phyloP scores from a whole-genome alignment of 2,113 vertebrate species.

The Centrocercus urophasianus region DNA sequence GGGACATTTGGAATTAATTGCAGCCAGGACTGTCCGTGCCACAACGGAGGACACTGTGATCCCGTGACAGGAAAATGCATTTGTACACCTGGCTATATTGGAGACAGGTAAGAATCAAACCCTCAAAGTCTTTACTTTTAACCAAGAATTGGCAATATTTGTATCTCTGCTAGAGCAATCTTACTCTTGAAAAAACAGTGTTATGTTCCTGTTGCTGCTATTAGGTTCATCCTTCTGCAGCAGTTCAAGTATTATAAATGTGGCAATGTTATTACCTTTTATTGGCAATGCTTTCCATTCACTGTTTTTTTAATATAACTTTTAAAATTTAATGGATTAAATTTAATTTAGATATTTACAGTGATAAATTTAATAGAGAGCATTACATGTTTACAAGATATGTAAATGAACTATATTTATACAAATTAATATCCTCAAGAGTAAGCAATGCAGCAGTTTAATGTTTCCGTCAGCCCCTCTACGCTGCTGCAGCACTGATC shows the following conservation, averaged over 20 bases:
- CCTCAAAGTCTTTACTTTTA: background rate
- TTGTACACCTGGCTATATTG: constrained; percentile 92
- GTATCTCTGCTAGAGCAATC: constrained; percentile 9
- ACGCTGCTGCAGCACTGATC: constrained; percentile 17
- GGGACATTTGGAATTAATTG: constrained; percentile 95
- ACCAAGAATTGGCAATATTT: background rate
- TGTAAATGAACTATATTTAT: constrained; percentile 72
- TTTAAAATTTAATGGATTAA: constrained; percentile 74
- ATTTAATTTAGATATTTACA: constrained; percentile 78
- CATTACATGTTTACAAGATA: constrained; percentile 74
- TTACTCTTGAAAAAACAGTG: constrained; percentile 24
- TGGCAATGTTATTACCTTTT: constrained; percentile 49
- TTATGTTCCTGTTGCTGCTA: constrained; percentile 32
- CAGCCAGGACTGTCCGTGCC: constrained; percentile 95
- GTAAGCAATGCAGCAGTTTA: constrained; percentile 55
- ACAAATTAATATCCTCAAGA: constrained; percentile 73
- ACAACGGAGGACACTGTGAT: constrained; percentile 95
- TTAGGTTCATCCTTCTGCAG: constrained; percentile 59
- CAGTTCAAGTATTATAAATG: constrained; percentile 56
- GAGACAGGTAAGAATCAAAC: constrained; percentile 87
- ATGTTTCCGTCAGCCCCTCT: constrained; percentile 31
- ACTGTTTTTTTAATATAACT: constrained; percentile 56
- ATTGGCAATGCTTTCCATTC: constrained; percentile 58
- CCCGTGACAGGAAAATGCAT: constrained; percentile 92
- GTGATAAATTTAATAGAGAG: constrained; percentile 74